Base-by-base conservation (phyloP, 1,140 invertebrate species). In the Lordiphosa mommai region DNA sequence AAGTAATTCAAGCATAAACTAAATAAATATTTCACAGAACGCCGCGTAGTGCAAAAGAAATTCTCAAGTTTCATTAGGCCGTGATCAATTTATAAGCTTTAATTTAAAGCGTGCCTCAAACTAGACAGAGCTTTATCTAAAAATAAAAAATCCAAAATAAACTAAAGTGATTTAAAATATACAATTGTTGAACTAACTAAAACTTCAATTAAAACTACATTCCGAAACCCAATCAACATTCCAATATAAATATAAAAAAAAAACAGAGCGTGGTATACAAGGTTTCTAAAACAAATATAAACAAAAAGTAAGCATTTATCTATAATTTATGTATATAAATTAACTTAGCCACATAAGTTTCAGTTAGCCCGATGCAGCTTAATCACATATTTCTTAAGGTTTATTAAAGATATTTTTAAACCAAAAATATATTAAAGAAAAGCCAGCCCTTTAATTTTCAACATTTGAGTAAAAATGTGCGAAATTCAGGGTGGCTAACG, bases 301-400 rank as follows among this genome's bases (percentile, higher is more conserved):
- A 44, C 16, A 9, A 43, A 80, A 80, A 61, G 74, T 80, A 80
- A 80, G 74, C 74, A 69, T 72, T 47, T 37, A 47, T 29, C 9
- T 16, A 8, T 14, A 14, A 7, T 23, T 6, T n/a, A n/a, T n/a
- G n/a, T n/a, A n/a, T n/a, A n/a, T 20, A 20, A 4, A 4, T 20
- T 20, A 4, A 2, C 1, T 3, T 20, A 4, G 1, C 4, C 4
- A 20, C 3, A 17, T 17, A 17, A 17, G 16, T 3, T 17, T 17
- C 16, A 17, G 16, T 17, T 17, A 17, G 16, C 1, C 16, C 16
- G 16, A 17, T 17, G 1, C 16, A 20, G 17, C n/a, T n/a, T n/a
- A n/a, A n/a, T n/a, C n/a, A n/a, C n/a, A n/a, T n/a, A n/a, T n/a
- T n/a, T n/a, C n/a, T n/a, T n/a, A n/a, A n/a, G n/a, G n/a, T n/a